These are phyloP conservation scores for Colinus virginianus DNA, from an alignment of 2,113 vertebrate genomes.

Conservation along the genomic window DNA sequence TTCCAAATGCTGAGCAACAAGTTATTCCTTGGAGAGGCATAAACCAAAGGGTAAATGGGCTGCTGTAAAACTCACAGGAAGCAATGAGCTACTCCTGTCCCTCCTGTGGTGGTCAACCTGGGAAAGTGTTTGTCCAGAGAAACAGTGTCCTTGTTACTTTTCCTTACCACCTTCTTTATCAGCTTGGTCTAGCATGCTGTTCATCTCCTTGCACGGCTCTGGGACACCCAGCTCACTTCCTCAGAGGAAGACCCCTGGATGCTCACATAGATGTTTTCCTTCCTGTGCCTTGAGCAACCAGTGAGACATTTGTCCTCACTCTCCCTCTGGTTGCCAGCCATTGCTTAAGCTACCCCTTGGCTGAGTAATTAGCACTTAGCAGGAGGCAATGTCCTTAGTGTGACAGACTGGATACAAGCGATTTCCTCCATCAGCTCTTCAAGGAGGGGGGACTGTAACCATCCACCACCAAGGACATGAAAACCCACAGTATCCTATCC, in stretches of 20 bases:
- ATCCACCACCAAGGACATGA: too few relatives aligned
- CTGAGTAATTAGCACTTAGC: background rate
- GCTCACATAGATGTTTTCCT: background rate
- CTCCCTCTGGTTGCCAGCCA: background rate
- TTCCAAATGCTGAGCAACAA: background rate
- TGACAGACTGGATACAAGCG: background rate
- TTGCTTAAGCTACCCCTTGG: background rate
- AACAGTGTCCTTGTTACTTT: background rate
- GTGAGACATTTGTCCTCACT: background rate
- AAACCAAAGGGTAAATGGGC: background rate
- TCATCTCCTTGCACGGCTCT: background rate
- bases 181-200: accelerated
- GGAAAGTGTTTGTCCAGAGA: background rate
- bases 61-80: background rate
- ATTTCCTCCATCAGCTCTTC: background rate
- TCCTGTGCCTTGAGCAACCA: background rate
- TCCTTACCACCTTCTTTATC: background rate
- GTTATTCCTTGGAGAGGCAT: background rate
- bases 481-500: background rate
- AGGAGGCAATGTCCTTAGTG: background rate
- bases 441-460: background rate
- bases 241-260: accelerated
- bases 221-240: background rate
- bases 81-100: background rate
- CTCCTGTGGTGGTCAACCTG: accelerated